Base-by-base conservation (phyloP, 2,113 vertebrate species). In the Lipotes vexillifer region DNA sequence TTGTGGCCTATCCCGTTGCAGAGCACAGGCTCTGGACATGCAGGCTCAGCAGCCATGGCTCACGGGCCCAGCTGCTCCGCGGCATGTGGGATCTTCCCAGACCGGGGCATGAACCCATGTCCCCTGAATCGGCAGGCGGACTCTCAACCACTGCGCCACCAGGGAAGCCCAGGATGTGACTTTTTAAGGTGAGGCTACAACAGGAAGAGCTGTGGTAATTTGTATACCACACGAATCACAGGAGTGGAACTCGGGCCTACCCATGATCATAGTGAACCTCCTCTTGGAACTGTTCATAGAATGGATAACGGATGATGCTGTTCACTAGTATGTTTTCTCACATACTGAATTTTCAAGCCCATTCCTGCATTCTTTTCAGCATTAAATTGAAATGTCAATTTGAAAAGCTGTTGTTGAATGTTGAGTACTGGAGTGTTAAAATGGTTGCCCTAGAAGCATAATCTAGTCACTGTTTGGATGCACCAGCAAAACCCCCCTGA, bases 1-100 rank as follows among this genome's bases (percentile, higher is more conserved):
- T 49, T 3, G 13, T 14, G 14, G 49, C 14, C 49, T 52, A 14
- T 52, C 14, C 4, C 14, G 1, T 15, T 5, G 14, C 1, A 1
- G 49, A 52, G 49, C 49, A 15, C 14, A 15, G 49, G 14, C 49
- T 52, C 49, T 4, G 4, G 49, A 52, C 14, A 4, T 4, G 14
- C 14, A 15, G 49, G 49, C 49, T 52, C 49, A 52, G 14, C 4
- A 5, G 49, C n/a, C n/a, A n/a, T n/a, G n/a, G n/a, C n/a, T 49
- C 49, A 52, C 0, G 49, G 49, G 49, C 49, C 49, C 49, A 5
- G 49, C 14, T 0, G 14, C 49, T 52, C 49, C 4, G 0, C 49
- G 0, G 46, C 13, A 14, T 49, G 46, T 49, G 46, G 46, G 49
- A 52, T 52, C 49, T 52, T 52, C 14, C 49, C 3, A 1, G 49